These are phyloP conservation scores for Caenorhabditis drosophilae DNA, from an alignment of 2,888 invertebrate species.

Conservation along the genomic window DNA sequence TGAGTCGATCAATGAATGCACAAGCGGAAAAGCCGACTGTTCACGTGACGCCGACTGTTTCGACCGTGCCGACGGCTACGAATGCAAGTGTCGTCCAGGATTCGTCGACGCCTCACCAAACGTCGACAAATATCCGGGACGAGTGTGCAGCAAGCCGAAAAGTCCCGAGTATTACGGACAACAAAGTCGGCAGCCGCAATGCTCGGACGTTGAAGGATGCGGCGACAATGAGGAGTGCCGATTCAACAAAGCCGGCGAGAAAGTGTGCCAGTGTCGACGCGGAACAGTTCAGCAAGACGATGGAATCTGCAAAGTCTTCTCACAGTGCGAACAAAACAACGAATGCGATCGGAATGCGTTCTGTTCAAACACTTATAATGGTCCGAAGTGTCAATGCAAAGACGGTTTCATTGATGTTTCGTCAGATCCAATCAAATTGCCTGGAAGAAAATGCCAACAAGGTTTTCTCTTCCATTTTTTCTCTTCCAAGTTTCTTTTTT, in stretches of 20 bases:
- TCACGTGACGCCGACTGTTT: conserved; percentile 85
- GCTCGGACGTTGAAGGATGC: conserved; percentile 43
- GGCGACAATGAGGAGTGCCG: conserved; percentile 59
- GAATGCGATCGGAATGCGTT: conserved; percentile 63
- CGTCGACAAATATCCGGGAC: conserved; percentile 59
- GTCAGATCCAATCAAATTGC: conserved; percentile 51
- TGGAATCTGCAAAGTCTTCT: conserved; percentile 58
- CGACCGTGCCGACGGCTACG: conserved; percentile 86
- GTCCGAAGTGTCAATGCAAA: conserved; percentile 61
- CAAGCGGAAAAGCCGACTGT: conserved; percentile 78
- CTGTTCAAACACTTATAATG: conserved; percentile 63
- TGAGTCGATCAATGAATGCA: conserved; percentile 61
- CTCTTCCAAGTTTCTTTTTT: neutral
- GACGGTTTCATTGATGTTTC: conserved; percentile 56
- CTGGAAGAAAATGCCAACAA: conserved; percentile 60
- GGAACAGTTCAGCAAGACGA: conserved; percentile 51
- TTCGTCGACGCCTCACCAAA: conserved; percentile 75
- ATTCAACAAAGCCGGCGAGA: conserved; percentile 43
- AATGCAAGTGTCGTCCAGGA: conserved; percentile 86
- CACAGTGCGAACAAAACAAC: conserved; percentile 55
- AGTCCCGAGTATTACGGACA: conserved; percentile 54
- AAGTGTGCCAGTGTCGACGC: conserved; percentile 49
- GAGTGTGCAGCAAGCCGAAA: conserved; percentile 63
- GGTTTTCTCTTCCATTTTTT: conserved; percentile 15
- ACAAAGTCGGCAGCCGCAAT: conserved; percentile 45